Base-by-base conservation (phyloP, 2,888 invertebrate species). In the Emmelina monodactyla region DNA sequence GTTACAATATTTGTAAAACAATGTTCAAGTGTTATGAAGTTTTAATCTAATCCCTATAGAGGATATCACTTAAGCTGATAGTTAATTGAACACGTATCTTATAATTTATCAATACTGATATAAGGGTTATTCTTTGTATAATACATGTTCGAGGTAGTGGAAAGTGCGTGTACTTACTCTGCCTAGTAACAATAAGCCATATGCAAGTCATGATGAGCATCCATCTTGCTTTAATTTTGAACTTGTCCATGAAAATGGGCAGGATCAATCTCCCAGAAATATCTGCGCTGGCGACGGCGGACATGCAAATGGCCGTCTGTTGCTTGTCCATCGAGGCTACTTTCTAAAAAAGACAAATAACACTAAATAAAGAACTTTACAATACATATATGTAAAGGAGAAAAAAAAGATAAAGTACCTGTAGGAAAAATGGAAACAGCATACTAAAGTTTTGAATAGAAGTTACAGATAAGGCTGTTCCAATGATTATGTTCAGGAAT, bases 371-470 rank as follows among this genome's bases (percentile, higher is more conserved):
- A 13, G n/a, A n/a, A n/a, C n/a, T 9, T 14, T 14, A 33, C n/a
- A 16, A n/a, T n/a, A n/a, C n/a, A n/a, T n/a, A n/a, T n/a, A n/a
- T n/a, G n/a, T n/a, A n/a, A n/a, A n/a, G n/a, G n/a, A n/a, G n/a
- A n/a, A n/a, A n/a, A n/a, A n/a, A n/a, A n/a, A n/a, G n/a, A n/a
- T n/a, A n/a, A n/a, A 14, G 12, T 33, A 82, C 83, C 69, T 84
- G 83, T 22, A 89, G 67, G 53, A 87, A 88, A 49, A 85, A 83
- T 4, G 89, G 89, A 46, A 82, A 87, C 22, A 89, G 65, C 80
- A 89, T 84, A 39, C 86, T 86, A 52, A 88, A 89, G 51, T 87
- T 86, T 37, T 87, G 83, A 32, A 86, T 84, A 1, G 88, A 85
- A 5, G 87, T 85, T 34, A 88, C 87, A 4, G 85, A 84, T 14